Conservation (phyloP, 2,888 invertebrate genomes). For the Eristalis tenax region DNA sequence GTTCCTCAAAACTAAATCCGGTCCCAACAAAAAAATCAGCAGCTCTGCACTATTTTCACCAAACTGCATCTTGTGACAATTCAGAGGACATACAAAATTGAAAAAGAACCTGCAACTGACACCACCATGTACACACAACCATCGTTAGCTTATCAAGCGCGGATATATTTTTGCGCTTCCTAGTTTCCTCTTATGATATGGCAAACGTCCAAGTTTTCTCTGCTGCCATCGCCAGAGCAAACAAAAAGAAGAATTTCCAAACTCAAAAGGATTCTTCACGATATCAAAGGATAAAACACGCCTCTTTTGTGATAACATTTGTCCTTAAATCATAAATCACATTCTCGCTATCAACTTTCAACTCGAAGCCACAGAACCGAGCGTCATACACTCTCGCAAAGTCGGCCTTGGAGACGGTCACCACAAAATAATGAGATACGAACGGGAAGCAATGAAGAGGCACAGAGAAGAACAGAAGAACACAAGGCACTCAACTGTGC, state of each 20-base stretch:
- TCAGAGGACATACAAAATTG: background rate
- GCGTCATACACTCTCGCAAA: background rate
- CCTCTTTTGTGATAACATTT: slow-evolving; percentile 27
- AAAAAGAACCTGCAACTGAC: background rate
- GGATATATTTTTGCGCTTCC: background rate
- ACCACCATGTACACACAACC: background rate
- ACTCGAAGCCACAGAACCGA: background rate
- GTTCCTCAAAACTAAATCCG: background rate
- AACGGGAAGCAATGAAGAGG: background rate
- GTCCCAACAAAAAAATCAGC: background rate
- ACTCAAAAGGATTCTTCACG: background rate
- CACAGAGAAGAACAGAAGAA: background rate
- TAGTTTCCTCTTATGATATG: slow-evolving; percentile 9
- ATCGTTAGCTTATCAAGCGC: slow-evolving; percentile 8
- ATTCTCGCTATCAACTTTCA: slow-evolving; percentile 18
- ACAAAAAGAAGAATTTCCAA: background rate
- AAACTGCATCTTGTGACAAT: background rate
- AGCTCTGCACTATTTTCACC: background rate
- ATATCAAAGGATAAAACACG: background rate
- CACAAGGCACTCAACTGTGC: slow-evolving; percentile 24
- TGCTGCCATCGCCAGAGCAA: background rate
- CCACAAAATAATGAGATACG: slow-evolving; percentile 54
- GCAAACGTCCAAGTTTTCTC: slow-evolving; percentile 15
- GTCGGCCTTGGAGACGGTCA: slow-evolving; percentile 40
- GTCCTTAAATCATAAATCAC: slow-evolving; percentile 23